Evolutionary conservation across 2,113 vertebrate genomes (phyloP), one percentile per base, ranked within the genome.

Genomic region (Tonatia bakeri): DNA sequence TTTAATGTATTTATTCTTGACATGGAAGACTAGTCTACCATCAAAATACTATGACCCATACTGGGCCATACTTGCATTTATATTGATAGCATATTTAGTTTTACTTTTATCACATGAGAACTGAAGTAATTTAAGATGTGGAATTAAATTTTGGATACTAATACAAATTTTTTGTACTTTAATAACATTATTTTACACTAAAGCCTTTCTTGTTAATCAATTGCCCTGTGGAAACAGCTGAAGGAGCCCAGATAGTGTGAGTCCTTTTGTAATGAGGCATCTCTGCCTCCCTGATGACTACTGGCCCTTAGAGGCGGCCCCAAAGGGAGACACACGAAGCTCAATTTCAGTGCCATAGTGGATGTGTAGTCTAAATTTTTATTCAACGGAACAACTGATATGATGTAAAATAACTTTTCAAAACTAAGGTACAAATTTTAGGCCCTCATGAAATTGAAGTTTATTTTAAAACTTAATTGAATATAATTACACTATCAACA

Each of bases 1-100:
- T 85, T 91, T 67, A 95, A 70, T 7, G 1, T 84, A 80, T 64
- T 93, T 93, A 22, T 24, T 84, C 24, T 79, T 95, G 45, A 79
- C 13, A 17, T 50, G 33, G 40, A 88, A 84, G 43, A 50, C 17
- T 40, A 24, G 81, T 38, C 59, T 1, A 10, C 65, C 36, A 20
- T 52, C 40, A 54, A 94, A 91, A 87, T 28, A 36, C 13, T 67
- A 7, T 79, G 85, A 73, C 38, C 33, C 86, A 64, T 64, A 36
- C 7, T 64, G 73, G 19, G 54, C 9, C 7, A 24, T 69, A 36
- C n/a, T 40, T 95, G 40, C 38, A 20, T 92, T 87, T 94, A 56
- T 81, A 4, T 33, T 92, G 61, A 80, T 59, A 94, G 73, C 12
- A 93, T 83, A 87, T 76, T 96, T 94, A 82, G 88, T 88, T 94